Percentiles rank a stretch among this genome's conserved stretches.
Conservation (phyloP, 1,140 invertebrate species). For the Paralvinella palmiformis region DNA sequence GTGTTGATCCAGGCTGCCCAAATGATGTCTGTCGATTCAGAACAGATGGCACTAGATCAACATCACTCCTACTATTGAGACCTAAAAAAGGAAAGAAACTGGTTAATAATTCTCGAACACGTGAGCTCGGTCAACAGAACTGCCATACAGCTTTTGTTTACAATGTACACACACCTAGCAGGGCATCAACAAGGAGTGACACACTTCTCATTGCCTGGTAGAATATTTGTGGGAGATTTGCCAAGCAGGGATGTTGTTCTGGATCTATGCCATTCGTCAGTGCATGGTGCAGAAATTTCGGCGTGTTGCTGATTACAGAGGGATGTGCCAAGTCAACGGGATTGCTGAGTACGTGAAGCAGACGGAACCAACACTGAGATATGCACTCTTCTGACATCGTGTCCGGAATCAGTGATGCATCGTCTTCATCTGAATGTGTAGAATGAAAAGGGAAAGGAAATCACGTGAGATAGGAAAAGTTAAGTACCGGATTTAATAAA, state of each 20-base stretch:
- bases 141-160: no score
- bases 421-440: slow-evolving; percentile 85
- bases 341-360: slow-evolving; percentile 87
- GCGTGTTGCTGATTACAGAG: slow-evolving; percentile 76
- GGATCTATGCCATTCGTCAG: slow-evolving; percentile 65
- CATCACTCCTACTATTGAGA: background rate
- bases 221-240: slow-evolving; percentile 78
- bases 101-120: no score
- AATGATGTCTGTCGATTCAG: no score
- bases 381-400: slow-evolving; percentile 83
- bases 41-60: no score
- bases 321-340: slow-evolving; percentile 86
- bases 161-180: slow-evolving; percentile 72
- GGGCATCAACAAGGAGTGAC: slow-evolving; percentile 88
- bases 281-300: slow-evolving; percentile 64
- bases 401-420: slow-evolving; percentile 68
- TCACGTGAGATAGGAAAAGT: no score
- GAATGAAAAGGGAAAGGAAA: no score
- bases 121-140: background rate
- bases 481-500: no score
- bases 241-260: slow-evolving; percentile 85
- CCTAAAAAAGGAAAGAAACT: background rate
- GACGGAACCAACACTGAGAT: slow-evolving; percentile 89
- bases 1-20: no score
- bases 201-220: slow-evolving; percentile 88